Conservation (phyloP, 2,113 vertebrate genomes). For the Malurus melanocephalus region DNA sequence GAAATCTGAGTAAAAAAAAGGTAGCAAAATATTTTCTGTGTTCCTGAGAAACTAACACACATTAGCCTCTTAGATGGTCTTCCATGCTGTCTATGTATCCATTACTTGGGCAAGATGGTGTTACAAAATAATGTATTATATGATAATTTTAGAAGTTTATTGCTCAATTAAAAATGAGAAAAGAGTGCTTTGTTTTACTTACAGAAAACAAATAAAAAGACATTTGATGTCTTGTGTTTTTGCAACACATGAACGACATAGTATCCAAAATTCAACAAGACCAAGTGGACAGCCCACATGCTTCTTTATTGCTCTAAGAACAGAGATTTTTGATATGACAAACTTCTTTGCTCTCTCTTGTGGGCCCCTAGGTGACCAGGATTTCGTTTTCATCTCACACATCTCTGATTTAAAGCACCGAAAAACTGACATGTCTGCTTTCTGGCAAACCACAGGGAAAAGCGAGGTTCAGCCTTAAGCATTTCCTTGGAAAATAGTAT, state of each 20-base stretch:
- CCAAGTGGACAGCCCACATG: not conserved
- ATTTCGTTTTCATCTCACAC: not conserved
- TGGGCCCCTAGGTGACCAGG: not conserved
- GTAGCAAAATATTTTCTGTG: not conserved
- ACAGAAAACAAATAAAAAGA: not conserved
- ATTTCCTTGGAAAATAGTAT: constrained; percentile 19
- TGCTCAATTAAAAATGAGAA: not conserved
- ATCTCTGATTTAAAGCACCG: not conserved
- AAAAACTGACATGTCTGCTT: not conserved
- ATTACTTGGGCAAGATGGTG: not conserved
- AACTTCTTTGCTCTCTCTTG: not conserved
- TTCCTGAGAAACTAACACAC: not conserved
- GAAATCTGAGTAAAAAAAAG: not conserved
- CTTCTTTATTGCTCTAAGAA: not conserved
- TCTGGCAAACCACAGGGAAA: constrained; percentile 16
- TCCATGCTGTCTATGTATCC: not conserved
- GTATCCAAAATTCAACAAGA: not conserved
- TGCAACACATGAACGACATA: not conserved
- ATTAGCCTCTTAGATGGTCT: not conserved
- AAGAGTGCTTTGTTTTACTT: not conserved
- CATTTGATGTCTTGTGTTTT: not conserved
- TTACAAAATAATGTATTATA: not conserved
- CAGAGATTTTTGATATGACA: not conserved
- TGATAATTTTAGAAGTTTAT: not conserved
- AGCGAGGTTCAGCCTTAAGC: not conserved